Evolutionary conservation across 1,140 invertebrate species (phyloP), one percentile per base, ranked within the genome.

Genomic region (Calephelis virginiensis): DNA sequence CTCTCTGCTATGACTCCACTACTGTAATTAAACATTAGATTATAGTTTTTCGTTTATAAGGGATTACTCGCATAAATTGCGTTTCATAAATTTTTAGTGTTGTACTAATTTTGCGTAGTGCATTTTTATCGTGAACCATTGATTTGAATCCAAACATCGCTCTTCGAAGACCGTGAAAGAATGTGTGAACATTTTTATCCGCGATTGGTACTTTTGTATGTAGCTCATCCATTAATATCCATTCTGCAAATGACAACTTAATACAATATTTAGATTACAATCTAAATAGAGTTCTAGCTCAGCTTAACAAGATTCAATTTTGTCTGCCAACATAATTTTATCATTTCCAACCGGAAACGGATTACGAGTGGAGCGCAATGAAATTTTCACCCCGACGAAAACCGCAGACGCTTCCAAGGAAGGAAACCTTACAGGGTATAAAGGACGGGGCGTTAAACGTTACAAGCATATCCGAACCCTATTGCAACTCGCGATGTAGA

Each of bases 301-400:
- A 50, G 8, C 48, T 1, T 14, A 8, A 50, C n/a, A 50, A 50
- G 14, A 13, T 50, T 50, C n/a, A 50, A 50, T 14, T 50, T 50
- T 50, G 13, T 50, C 8, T 14, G 13, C 12, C 48, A 40, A 40
- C 40, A 40, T 40, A 3, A 14, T 13, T 50, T 50, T 50, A 50
- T 50, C 13, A n/a, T 14, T 49, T 49, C 48, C n/a, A 6, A 49
- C 48, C 1, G 40, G 40, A 40, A 40, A 8, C n/a, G 12, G 13
- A n/a, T 13, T 50, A 13, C 48, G 48, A n/a, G 14, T 13, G 48
- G 48, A 50, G n/a, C 13, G 13, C 48, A 50, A 50, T 49, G 48
- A 49, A 49, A 49, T 49, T 49, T 49, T 49, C 48, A 49, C 48
- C 48, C 48, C n/a, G 48, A 49, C n/a, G 48, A 49, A 49, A 49